Base-by-base conservation (phyloP, 2,113 vertebrate species). In the Phoxinus phoxinus region DNA sequence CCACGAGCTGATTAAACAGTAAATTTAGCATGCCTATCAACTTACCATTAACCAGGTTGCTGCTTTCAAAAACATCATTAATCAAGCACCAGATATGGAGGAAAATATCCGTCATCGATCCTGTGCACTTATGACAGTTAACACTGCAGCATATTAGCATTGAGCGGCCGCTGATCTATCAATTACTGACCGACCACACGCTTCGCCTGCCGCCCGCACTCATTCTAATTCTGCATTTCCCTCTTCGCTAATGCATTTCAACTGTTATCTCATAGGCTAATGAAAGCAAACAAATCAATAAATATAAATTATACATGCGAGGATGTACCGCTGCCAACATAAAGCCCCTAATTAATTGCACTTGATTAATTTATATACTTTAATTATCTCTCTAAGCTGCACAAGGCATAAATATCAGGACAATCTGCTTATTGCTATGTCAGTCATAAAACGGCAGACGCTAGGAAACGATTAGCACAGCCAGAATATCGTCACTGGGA, bases 221-320 rank as follows among this genome's bases (percentile, higher is more conserved):
- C 93, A 96, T 96, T 95, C 96, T 99, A 98, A 98, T 99, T 98
- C 97, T 97, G 96, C 97, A 97, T 99, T 99, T 98, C 98, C 86
- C 83, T 65, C 96, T 95, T 94, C 96, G 94, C 96, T 98, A 99
- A 98, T 98, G 97, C 98, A 98, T 98, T 97, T 96, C 95, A 96
- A 95, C 97, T 96, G 96, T 97, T 99, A 97, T 99, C 97, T 97
- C 96, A 97, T 97, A 96, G 97, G 97, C 97, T 98, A 98, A 99
- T 97, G 98, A 99, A 99, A 97, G 96, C 95, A 94, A 96, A 96
- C 95, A 97, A 99, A 99, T 99, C 98, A 97, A 99, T 99, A 99
- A 97, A 97, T 99, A 99, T 99, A 99, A 99, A 99, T 99, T 99
- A 99, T 99, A 99, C 97, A 99, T 99, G 97, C 97, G 98, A 98